Evolutionary conservation across 2,888 invertebrate genomes (phyloP), one percentile per base, ranked within the genome.

Genomic region (Acrobasis consociella): DNA sequence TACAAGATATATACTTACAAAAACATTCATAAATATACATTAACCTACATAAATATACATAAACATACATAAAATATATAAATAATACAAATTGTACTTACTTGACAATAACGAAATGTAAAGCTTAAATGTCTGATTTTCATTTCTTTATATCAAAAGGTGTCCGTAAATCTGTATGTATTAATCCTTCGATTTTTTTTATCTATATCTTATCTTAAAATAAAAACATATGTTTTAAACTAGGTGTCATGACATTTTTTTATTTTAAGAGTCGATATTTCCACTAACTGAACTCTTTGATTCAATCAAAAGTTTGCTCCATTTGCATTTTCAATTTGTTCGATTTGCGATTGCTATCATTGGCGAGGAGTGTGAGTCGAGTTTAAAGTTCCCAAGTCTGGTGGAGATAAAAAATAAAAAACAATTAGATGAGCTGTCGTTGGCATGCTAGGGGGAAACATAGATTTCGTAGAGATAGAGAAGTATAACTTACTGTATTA

Each of bases 381-480:
- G 83, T 81, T 80, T 80, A 81, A 86, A 81, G 76, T 79, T 77
- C 70, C 75, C 76, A 55, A 46, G 55, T 56, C 49, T 17, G 61
- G 58, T 65, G 72, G 66, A 75, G 78, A 76, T 67, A 66, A 78
- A 79, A 82, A 78, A 86, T n/a, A 13, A 86, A 89, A 87, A 85
- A 86, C 90, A 91, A 91, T 91, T 90, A 91, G 82, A 73, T 71
- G 81, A 87, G 79, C 89, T 91, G 91, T 90, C 91, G 89, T 66
- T 70, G 71, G 73, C 91, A 90, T 61, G 73, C 72, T 53, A 73
- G 77, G 76, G 79, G 72, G 77, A 77, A 76, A 55, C 39, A 39
- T 55, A 38, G 16, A 55, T 15, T 10, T 10, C 11, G 11, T 11
- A 52, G n/a, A n/a, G 11, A 51, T 52, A 13, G 37, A n/a, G 16